Evolutionary conservation across 2,888 invertebrate species (phyloP), one percentile per base, ranked within the genome.

Genomic region (Cylindroiulus punctatus): DNA sequence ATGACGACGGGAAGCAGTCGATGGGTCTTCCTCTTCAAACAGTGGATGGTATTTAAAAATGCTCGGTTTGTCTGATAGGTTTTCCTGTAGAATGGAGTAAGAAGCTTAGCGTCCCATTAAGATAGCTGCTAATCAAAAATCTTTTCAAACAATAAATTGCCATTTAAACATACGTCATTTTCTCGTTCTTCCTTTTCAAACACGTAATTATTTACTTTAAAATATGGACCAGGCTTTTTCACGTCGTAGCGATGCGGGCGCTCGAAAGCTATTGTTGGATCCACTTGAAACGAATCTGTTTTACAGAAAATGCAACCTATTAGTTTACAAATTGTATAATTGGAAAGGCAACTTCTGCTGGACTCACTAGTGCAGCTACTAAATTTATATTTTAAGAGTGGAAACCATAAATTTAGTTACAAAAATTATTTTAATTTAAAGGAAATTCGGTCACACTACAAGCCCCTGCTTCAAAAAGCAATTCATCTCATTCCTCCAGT

Each of bases 221-320:
- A 94, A 87, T 94, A 94, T 85, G 97, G 97, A 87, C 97, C 97
- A n/a, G 97, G 97, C 92, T 97, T 97, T 92, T 97, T 97, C 85
- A 97, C 97, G 92, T 97, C 97, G 88, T 97, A 93, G 90, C 97
- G 93, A 92, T 97, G 97, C 89, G 95, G 95, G 89, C 97, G 93
- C 89, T 96, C 95, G 92, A 97, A 97, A 22, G 84, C 85, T 44
- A 81, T 44, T 12, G 81, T 52, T 52, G 87, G 81, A 36, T 87
- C 87, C 82, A 87, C 40, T 3, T 83, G 83, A 83, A 40, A 42
- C 44, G 83, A 83, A 42, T 83, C 83, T 83, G 26, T 40, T 40
- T 30, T 4, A 36, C 32, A 19, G 0, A 14, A 82, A 82, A 82
- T 40, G 32, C 3, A 12, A 26, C 30, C 4, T 19, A 40, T 82